phyloP scores from a whole-genome alignment of 2,888 invertebrate species.

The Euzetes globulus region DNA sequence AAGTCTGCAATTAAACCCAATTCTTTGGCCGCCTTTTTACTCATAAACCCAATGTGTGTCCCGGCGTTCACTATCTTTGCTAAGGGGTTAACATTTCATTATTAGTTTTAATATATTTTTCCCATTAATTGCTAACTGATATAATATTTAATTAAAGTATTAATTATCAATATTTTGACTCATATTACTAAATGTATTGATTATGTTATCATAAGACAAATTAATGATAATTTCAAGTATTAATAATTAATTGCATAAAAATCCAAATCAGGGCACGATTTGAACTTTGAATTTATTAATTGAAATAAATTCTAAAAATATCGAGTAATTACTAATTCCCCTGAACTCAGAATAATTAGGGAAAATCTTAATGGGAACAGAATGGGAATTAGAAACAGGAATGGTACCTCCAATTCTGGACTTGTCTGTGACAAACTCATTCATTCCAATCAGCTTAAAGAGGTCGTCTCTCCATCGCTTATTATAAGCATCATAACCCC shows the following conservation, averaged over 20 bases:
- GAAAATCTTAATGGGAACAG: too few relatives aligned
- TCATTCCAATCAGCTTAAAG: conserved; percentile 63
- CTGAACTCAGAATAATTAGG: background rate
- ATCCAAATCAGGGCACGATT: too few relatives aligned
- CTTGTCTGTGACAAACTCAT: conserved; percentile 59
- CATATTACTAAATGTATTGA: too few relatives aligned
- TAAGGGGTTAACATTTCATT: too few relatives aligned
- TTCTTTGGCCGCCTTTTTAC: conserved; percentile 57
- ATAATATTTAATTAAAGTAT: too few relatives aligned
- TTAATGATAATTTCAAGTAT: too few relatives aligned
- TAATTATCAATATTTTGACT: background rate
- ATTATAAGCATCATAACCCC: conserved; percentile 64
- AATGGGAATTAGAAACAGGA: background rate
- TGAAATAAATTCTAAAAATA: too few relatives aligned
- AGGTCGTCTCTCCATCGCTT: conserved; percentile 65
- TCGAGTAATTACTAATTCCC: background rate
- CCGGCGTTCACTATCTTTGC: conserved; percentile 20
- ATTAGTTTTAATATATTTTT: too few relatives aligned
- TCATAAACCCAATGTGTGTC: conserved; percentile 48
- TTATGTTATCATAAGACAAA: background rate
- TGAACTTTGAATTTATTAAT: too few relatives aligned
- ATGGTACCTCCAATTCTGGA: conserved; percentile 41
- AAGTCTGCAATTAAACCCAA: conserved; percentile 64
- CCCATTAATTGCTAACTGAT: too few relatives aligned
- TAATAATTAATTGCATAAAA: too few relatives aligned